Conservation (phyloP, 1,140 invertebrate genomes). For the Bombyx mandarina region DNA sequence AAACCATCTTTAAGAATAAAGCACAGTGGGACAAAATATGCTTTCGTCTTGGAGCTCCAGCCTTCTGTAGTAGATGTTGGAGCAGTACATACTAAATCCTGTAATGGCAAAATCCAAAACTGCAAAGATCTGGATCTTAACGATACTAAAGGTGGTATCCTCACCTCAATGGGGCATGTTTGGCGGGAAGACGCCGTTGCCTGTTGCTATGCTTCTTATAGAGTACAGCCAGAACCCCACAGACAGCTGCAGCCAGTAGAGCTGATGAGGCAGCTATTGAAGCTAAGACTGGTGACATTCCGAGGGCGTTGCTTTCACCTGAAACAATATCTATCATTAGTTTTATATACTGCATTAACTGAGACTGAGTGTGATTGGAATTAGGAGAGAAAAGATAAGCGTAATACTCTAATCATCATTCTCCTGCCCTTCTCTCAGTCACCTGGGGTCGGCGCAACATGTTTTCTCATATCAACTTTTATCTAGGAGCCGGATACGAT, state of each 20-base stretch:
- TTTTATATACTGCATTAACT: too few species aligned
- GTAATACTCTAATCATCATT: too few species aligned
- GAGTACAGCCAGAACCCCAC: constrained; percentile 79
- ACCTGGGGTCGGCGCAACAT: too few species aligned
- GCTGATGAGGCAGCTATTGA: constrained; percentile 80
- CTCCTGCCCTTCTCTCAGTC: too few species aligned
- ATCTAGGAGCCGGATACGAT: too few species aligned
- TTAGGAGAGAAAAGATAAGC: too few species aligned
- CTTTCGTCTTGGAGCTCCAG: background rate
- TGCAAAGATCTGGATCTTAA: background rate
- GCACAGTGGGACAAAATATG: background rate
- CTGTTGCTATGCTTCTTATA: constrained; percentile 74
- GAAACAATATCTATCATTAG: background rate
- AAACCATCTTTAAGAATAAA: too few species aligned
- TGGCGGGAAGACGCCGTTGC: constrained; percentile 71
- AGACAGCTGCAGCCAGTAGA: constrained; percentile 78
- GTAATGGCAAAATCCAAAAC: background rate
- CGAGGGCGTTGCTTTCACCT: constrained; percentile 69
- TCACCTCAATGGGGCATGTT: constrained; percentile 75
- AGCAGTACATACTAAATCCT: too few species aligned
- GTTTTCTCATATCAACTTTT: too few species aligned
- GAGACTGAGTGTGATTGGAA: too few species aligned
- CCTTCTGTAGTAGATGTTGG: too few species aligned
- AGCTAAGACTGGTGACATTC: constrained; percentile 80
- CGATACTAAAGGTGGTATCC: background rate